Base-by-base conservation (phyloP, 2,113 vertebrate genomes). In the Corvus hawaiiensis region DNA sequence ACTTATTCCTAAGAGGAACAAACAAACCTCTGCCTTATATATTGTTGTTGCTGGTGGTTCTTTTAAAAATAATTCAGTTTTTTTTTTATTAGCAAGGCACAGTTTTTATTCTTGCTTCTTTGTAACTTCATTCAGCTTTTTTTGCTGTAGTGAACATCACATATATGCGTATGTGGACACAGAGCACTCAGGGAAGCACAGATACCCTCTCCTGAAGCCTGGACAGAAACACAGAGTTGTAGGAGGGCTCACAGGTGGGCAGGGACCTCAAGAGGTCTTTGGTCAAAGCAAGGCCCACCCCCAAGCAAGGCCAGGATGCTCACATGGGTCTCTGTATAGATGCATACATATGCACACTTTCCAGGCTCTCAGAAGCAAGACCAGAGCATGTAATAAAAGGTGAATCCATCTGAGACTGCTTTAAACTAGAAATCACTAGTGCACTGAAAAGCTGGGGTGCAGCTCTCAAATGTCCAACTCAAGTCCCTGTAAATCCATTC, bases 401-500 rank as follows among this genome's bases (percentile, higher is more conserved):
- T 67, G 59, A 89, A 81, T 84, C 48, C 76, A 68, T 23, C 43
- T 46, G 69, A 87, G 44, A 63, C 51, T 52, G 39, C 48, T 89
- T 72, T 81, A 90, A 97, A 90, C 5, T 21, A 72, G 61, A 7
- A 68, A 84, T 28, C 64, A 77, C 18, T 5, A 44, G 23, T 3
- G 22, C 56, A 88, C n/a, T 30, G 76, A 90, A 81, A 88, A 92
- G n/a, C 86, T 86, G 55, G 63, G 63, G 68, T 84, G 51, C 68
- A 19, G 37, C 3, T 80, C 68, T 58, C 79, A 71, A 59, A 51
- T 1, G 1, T n/a, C 61, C 80, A 69, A 48, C 35, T 80, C 55
- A 11, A 35, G 7, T 43, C 48, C 43, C 46, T 35, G 4, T 22
- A 88, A 93, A 89, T 67, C 24, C 51, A 39, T 21, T 30, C 51